These are phyloP conservation scores for Chondrosia reniformis DNA, from an alignment of 37 sponge, comb jelly and placozoan genomes.

Conservation along the genomic window DNA sequence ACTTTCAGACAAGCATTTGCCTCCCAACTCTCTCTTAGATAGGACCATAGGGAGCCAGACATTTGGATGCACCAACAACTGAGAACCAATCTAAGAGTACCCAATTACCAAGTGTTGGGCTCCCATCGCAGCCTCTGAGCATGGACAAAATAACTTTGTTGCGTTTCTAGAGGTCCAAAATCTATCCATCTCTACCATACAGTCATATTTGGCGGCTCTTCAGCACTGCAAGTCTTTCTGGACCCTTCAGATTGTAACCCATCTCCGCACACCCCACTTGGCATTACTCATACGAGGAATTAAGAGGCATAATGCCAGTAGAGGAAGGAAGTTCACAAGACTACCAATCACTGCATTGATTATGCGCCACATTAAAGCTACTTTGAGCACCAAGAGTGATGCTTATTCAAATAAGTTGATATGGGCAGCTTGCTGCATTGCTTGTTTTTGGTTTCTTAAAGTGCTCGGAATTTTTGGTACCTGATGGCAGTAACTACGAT, in stretches of 20 bases:
- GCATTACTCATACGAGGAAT: neutral
- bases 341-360: neutral
- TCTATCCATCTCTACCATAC: neutral
- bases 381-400: neutral
- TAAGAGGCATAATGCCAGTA: neutral
- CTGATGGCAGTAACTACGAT: neutral
- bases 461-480: slow-evolving; percentile 5
- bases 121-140: too few species aligned
- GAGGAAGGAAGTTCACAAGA: too few species aligned
- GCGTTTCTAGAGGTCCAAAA: neutral
- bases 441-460: neutral
- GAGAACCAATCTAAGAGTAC: too few species aligned
- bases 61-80: slow-evolving; percentile 18
- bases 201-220: slow-evolving; percentile 9
- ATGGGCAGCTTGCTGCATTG: slow-evolving; percentile 18
- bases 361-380: neutral
- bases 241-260: too few species aligned
- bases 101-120: too few species aligned
- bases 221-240: neutral
- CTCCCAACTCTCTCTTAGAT: neutral
- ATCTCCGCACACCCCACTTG: slow-evolving; percentile 2
- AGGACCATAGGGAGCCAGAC: slow-evolving; percentile 14
- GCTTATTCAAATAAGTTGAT: neutral
- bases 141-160: too few species aligned
- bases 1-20: slow-evolving; percentile 3